A percentile compares a stretch with the other conserved stretches of the same genome.
These are phyloP conservation scores for Darevskia mixta DNA, from an alignment of 2,797 vertebrate genomes.

Conservation along the genomic window DNA sequence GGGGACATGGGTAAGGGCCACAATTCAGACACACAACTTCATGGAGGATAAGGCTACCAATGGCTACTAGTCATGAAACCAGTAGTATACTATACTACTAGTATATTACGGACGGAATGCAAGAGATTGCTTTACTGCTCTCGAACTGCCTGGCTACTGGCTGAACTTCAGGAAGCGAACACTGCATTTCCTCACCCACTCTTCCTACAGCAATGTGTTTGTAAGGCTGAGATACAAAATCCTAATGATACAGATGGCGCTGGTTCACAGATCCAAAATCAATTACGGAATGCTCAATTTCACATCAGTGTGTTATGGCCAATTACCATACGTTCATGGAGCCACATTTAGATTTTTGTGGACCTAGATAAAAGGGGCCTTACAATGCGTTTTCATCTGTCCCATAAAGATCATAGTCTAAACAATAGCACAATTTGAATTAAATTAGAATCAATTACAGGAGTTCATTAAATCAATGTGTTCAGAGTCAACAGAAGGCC, in stretches of 20 bases:
- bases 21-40: not conserved
- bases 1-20: not conserved
- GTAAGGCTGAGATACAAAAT: not conserved
- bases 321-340: not conserved
- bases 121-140: not conserved
- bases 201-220: not conserved
- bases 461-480: not conserved
- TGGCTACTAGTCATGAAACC: too few species aligned
- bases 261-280: not conserved
- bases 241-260: not conserved
- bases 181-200: not conserved
- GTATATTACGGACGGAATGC: not conserved
- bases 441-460: not conserved
- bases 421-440: not conserved
- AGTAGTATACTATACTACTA: too few species aligned
- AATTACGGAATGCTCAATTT: not conserved
- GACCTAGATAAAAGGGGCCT: not conserved
- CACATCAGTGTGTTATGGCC: not conserved
- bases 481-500: not conserved
- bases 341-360: not conserved
- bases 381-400: not conserved
- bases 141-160: not conserved
- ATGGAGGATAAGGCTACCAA: too few species aligned
- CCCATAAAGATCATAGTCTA: not conserved
- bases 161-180: not conserved